Conservation (phyloP, 2,113 vertebrate species). For the Pedetes capensis region DNA sequence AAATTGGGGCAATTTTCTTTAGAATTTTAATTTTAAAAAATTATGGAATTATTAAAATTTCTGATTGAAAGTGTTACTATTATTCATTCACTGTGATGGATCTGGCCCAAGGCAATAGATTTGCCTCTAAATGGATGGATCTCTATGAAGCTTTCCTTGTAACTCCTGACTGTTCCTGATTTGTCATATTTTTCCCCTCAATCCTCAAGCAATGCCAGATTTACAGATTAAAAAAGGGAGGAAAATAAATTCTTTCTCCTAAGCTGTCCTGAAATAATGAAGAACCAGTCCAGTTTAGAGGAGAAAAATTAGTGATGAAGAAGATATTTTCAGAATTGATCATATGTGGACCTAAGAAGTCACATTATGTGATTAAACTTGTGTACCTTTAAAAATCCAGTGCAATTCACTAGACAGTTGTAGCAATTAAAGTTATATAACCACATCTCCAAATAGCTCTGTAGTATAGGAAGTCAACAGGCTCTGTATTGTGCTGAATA, state of each 20-base stretch:
- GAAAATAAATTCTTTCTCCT: neutral
- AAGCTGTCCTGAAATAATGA: neutral
- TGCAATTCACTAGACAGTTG: conserved; percentile 9
- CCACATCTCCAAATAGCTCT: conserved; percentile 39
- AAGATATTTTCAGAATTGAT: conserved; percentile 9
- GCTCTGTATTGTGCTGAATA: neutral
- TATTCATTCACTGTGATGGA: neutral
- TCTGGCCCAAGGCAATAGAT: neutral
- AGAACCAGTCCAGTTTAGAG: neutral
- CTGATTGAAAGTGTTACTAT: neutral
- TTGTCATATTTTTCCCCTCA: neutral
- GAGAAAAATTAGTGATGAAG: neutral
- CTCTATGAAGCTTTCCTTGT: neutral
- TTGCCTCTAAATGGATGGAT: neutral
- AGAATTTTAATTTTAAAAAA: conserved; percentile 36
- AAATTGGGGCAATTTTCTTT: neutral
- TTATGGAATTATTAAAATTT: neutral
- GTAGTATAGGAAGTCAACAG: neutral
- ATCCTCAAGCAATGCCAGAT: neutral
- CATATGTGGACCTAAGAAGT: neutral
- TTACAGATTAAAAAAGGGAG: neutral
- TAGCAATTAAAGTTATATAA: conserved; percentile 41
- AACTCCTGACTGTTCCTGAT: neutral
- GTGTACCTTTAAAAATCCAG: neutral
- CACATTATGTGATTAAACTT: neutral